These are phyloP conservation scores for Ferrisia virgata DNA, from an alignment of 2,888 invertebrate genomes.

Conservation along the genomic window DNA sequence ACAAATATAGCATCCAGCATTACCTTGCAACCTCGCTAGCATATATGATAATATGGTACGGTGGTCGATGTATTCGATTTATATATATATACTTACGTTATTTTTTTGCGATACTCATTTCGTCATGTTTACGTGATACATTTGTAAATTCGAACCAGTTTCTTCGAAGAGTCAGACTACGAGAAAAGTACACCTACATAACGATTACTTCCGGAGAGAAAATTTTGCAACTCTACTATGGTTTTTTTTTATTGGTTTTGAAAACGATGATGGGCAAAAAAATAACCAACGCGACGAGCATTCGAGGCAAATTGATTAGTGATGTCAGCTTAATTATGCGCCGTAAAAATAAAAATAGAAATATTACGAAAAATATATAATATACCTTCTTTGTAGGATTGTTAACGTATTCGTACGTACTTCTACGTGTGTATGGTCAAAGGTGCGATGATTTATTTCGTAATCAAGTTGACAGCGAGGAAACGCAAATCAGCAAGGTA, in stretches of 20 bases:
- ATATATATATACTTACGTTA: too few relatives aligned
- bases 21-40: conserved; percentile 31
- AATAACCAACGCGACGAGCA: not conserved
- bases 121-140: not conserved
- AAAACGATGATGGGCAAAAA: not conserved
- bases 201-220: conserved; percentile 12
- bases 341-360: not conserved
- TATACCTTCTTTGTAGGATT: too few relatives aligned
- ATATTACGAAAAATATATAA: not conserved
- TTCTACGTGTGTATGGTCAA: not conserved
- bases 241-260: not conserved
- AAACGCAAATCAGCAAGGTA: not conserved
- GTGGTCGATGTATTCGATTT: not conserved
- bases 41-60: not conserved
- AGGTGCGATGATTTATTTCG: not conserved
- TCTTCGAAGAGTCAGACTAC: not conserved
- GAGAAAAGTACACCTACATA: conserved; percentile 2
- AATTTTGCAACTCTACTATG: conserved; percentile 5
- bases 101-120: not conserved
- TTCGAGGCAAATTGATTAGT: not conserved
- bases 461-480: not conserved
- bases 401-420: too few relatives aligned
- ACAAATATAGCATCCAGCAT: conserved; percentile 43
- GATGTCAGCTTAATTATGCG: not conserved
- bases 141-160: not conserved